Conservation (phyloP, 2,113 vertebrate genomes). For the Pteruthius melanotis region DNA sequence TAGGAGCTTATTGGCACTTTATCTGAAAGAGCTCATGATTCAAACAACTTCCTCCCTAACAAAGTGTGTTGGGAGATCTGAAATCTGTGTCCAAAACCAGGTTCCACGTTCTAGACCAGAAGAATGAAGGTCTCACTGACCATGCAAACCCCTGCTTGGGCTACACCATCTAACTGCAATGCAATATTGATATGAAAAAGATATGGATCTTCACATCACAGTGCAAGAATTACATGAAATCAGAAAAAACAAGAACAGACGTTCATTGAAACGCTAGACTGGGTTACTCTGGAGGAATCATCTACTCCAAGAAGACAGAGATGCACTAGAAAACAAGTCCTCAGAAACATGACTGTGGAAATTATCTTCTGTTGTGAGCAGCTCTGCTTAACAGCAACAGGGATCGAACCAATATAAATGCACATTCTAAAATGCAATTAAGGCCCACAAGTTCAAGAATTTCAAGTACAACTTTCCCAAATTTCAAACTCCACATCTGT, state of each 20-base stretch:
- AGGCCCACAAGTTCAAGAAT: neutral
- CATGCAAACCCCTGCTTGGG: neutral
- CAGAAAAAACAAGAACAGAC: neutral
- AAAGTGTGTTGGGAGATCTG: neutral
- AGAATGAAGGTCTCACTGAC: neutral
- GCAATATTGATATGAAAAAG: neutral
- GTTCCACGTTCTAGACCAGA: neutral
- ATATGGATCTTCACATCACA: neutral
- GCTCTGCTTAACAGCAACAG: neutral
- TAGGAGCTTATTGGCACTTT: neutral
- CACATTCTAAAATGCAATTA: neutral
- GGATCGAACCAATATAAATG: neutral
- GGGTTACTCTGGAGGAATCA: neutral
- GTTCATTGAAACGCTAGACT: neutral
- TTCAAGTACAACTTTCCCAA: neutral
- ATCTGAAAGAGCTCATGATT: neutral
- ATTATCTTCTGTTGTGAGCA: neutral
- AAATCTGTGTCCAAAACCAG: neutral
- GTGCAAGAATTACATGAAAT: neutral
- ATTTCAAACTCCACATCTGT: neutral
- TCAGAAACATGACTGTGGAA: neutral
- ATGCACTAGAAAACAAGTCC: neutral
- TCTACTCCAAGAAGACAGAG: neutral
- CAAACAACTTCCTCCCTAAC: neutral
- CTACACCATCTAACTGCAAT: neutral